phyloP scores from a whole-genome alignment of 1,140 invertebrate species.

The Aphis craccivora region DNA sequence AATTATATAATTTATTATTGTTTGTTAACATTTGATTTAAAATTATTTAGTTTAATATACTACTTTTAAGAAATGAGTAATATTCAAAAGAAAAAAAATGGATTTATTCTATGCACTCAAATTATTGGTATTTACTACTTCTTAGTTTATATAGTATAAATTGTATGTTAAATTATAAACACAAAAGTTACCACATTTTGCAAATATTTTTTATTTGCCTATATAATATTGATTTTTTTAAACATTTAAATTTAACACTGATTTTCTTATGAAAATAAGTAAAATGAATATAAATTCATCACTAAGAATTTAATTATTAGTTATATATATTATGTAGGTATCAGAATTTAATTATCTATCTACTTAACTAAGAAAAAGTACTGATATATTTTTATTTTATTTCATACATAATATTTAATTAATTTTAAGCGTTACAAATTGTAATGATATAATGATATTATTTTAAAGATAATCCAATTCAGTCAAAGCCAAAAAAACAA shows the following conservation, averaged over 20 bases:
- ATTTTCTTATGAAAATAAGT: neutral
- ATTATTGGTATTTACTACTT: neutral
- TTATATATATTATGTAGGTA: neutral
- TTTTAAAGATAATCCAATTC: neutral
- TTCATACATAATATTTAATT: neutral
- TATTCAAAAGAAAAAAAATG: neutral
- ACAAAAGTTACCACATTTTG: neutral
- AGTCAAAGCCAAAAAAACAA: neutral
- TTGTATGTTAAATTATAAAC: neutral
- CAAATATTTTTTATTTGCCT: neutral
- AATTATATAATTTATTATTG: neutral
- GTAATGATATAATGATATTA: neutral
- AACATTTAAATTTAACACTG: neutral
- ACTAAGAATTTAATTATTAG: neutral
- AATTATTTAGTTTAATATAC: neutral
- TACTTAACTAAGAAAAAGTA: neutral
- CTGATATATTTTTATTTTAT: neutral
- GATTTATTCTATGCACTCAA: neutral
- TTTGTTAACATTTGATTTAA: neutral
- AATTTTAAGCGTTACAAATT: neutral
- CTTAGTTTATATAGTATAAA: neutral
- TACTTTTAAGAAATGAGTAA: neutral
- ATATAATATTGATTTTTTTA: neutral
- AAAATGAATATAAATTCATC: neutral
- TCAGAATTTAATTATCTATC: neutral